A percentile compares a stretch with the other conserved stretches of the same genome.
phyloP scores from a whole-genome alignment of 1,140 invertebrate genomes.

The Microplitis demolitor region DNA sequence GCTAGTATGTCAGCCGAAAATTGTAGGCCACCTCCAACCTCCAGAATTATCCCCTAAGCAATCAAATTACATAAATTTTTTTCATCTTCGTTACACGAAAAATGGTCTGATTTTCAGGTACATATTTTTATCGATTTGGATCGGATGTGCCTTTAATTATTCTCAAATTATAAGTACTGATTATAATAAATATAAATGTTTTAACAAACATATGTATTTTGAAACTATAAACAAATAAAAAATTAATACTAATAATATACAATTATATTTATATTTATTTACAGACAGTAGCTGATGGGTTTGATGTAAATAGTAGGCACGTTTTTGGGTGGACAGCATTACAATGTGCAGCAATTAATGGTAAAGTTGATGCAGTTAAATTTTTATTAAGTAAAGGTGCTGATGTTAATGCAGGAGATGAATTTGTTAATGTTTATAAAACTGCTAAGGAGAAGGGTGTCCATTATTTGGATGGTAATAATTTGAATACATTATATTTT shows the following conservation, averaged over 20 bases:
- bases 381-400: conserved; percentile 77
- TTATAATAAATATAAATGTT: no score
- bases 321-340: conserved; percentile 84
- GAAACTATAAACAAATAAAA: neutral
- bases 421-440: conserved; percentile 75
- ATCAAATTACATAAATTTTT: no score
- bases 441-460: conserved; percentile 65
- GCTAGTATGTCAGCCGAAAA: no score
- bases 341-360: conserved; percentile 83
- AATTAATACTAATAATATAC: neutral
- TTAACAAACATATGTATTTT: no score
- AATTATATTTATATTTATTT: conserved; percentile 19
- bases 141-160: no score
- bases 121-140: neutral
- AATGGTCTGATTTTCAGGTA: no score
- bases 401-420: conserved; percentile 79
- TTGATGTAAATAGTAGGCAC: conserved; percentile 71
- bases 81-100: no score
- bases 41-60: no score
- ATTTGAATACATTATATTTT: conserved; percentile 10
- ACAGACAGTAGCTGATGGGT: conserved; percentile 47
- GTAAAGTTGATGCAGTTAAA: conserved; percentile 68
- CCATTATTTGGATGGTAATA: conserved; percentile 68
- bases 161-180: no score
- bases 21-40: no score